Evolutionary conservation across 2,888 invertebrate genomes (phyloP), one percentile per base, ranked within the genome.

Genomic region (Elgonia sp.): DNA sequence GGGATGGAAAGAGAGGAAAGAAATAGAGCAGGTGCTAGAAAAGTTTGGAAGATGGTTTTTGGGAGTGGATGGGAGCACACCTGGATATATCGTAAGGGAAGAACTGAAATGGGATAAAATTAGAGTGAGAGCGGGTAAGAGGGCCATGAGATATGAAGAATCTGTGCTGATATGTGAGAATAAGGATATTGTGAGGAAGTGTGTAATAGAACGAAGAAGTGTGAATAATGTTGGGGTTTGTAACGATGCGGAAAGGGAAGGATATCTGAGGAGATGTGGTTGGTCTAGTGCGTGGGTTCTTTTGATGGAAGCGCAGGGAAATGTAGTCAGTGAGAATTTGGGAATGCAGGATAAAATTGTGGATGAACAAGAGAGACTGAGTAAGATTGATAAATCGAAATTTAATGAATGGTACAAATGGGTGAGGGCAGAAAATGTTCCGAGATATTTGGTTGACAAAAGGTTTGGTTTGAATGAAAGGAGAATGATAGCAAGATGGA

Each of bases 81-180:
- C 53, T 29, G 76, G 53, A 14, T 76, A 76, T 39, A 53, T 76
- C 0, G 57, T 76, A 29, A 63, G 55, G 39, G 67, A 79, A 1
- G 79, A 79, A 21, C 37, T 79, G 16, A 57, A 69, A 42, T 57
- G 39, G 67, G 50, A 67, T 0, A 79, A 79, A 29, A 3, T 42
- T 14, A 79, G 67, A 21, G 10, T 67, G 10, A 63, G 7, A 12
- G 12, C 50, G 14, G 62, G 76, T n/a, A 46, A 16, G n/a, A 50
- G 29, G 18, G 76, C 50, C 3, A 60, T 29, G 62, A 37, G n/a
- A n/a, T 76, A 63, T 37, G 50, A 63, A 16, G 63, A 63, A 76
- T 16, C n/a, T 55, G 55, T 29, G 29, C 1, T 29, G 29, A 3
- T 29, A 29, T 29, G 29, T 29, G n/a, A 55, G n/a, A 55, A 55